Base-by-base conservation (phyloP, 2,113 vertebrate species). In the Cromileptes altivelis region DNA sequence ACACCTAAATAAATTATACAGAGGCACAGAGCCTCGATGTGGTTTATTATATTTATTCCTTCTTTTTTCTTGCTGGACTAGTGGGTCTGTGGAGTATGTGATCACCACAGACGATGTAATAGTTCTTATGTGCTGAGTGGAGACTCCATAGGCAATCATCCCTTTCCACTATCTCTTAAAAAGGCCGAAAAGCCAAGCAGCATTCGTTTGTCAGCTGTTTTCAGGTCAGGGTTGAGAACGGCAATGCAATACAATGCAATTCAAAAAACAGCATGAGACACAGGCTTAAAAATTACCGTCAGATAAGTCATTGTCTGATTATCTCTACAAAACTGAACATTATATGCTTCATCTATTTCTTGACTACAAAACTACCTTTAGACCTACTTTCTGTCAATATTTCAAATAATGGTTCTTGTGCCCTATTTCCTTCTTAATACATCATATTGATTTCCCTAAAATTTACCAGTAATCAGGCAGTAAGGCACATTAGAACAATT, bases 1-100 rank as follows among this genome's bases (percentile, higher is more conserved):
- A 64, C 0, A 23, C 9, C 10, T 81, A 3, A 85, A 68, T 76
- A 40, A 78, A 75, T 57, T 0, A 76, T 49, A 45, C 30, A 55
- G 45, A 49, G 11, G 3, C 18, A 5, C 42, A 61, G 53, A 19
- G 21, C 30, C 25, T 49, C 17, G 6, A 27, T 53, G 47, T 15
- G 9, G 17, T 69, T 69, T 69, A 33, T 69, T 60, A 18, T 63
- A 8, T 1, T 56, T 84, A 45, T 58, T 63, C 23, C 64, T 19
- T 64, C 37, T 37, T 6, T 37, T 33, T 53, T 25, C 17, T 52
- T 47, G 18, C 23, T 47, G 50, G 40, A 30, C 45, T 61, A 7
- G 13, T 23, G 55, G 61, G 21, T 60, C 10, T 47, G n/a, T 64
- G 37, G 21, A 64, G n/a, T 23, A 3, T 57, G 23, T 75, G 19